These are phyloP conservation scores for Clarias pachynema DNA, from an alignment of 2,797 vertebrate genomes.

Conservation along the genomic window DNA sequence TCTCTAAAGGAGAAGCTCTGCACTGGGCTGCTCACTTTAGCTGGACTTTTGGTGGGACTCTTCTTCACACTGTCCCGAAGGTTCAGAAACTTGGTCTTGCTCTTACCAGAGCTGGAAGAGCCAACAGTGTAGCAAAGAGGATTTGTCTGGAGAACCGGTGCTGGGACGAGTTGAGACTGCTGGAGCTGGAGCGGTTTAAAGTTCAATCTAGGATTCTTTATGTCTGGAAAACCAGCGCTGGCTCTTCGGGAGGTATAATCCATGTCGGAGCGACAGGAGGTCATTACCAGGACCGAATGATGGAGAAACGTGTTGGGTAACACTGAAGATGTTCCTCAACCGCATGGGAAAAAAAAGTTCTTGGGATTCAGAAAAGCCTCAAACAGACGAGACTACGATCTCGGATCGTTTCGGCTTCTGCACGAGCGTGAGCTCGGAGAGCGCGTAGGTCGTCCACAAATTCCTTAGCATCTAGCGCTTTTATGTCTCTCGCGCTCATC, in stretches of 20 bases:
- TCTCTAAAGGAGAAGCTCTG: constrained; percentile 60
- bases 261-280: constrained; percentile 61
- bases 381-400: constrained; percentile 49
- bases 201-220: background rate
- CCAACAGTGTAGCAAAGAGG: constrained; percentile 47
- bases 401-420: constrained; percentile 33
- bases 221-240: constrained; percentile 52
- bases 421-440: background rate
- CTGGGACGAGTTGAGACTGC: background rate
- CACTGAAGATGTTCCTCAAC: background rate
- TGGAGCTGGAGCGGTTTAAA: constrained; percentile 40
- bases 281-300: constrained; percentile 54
- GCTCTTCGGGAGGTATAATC: constrained; percentile 58
- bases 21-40: constrained; percentile 72
- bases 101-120: constrained; percentile 73
- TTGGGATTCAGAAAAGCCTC: constrained; percentile 16
- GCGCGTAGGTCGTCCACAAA: background rate
- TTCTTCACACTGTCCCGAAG: constrained; percentile 88
- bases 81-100: constrained; percentile 80
- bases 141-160: constrained; percentile 38
- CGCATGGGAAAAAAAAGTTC: background rate
- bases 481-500: constrained; percentile 55
- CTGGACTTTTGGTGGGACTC: constrained; percentile 85
- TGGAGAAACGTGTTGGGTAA: background rate
- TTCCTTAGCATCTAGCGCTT: constrained; percentile 46